Evolutionary conservation across 92 coral and sea anemone genomes (phyloP).

Genomic region (Phenganax marumi): DNA sequence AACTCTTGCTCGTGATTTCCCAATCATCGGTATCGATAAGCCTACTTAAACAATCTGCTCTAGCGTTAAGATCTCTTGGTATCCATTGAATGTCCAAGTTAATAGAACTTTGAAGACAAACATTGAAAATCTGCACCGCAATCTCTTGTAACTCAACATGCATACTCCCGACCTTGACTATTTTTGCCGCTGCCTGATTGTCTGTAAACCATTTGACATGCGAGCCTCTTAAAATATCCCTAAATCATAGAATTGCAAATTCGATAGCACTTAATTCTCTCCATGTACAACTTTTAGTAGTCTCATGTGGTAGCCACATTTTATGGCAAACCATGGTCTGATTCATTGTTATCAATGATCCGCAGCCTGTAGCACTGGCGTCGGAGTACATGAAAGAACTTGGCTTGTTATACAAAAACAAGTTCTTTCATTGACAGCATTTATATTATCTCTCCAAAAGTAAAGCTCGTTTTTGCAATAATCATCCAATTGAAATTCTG

Average conservation of each 20-base stretch:
- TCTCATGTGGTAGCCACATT: neutral
- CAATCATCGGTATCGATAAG: too few relatives aligned
- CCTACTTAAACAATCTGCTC: too few relatives aligned
- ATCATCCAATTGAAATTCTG: constrained; percentile 38
- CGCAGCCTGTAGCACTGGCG: constrained; percentile 30
- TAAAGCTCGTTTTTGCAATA: constrained; percentile 48
- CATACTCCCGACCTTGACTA: constrained; percentile 22
- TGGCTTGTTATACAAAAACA: constrained; percentile 4
- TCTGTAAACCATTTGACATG: constrained; percentile 42
- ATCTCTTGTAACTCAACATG: neutral
- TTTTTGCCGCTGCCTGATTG: constrained; percentile 19
- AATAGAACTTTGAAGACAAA: too few relatives aligned
- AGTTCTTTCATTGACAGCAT: neutral
- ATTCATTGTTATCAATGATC: neutral
- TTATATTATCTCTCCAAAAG: constrained; percentile 36
- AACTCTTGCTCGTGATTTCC: neutral
- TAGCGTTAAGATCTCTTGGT: too few relatives aligned
- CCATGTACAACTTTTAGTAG: neutral
- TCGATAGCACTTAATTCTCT: neutral
- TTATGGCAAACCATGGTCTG: neutral
- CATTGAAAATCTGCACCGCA: neutral
- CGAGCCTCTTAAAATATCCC: neutral
- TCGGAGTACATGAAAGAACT: constrained; percentile 17
- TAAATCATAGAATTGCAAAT: neutral
- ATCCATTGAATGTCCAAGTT: too few relatives aligned